These are phyloP conservation scores for Stenotaenia linearis DNA, from an alignment of 2,888 invertebrate genomes.

Conservation along the genomic window DNA sequence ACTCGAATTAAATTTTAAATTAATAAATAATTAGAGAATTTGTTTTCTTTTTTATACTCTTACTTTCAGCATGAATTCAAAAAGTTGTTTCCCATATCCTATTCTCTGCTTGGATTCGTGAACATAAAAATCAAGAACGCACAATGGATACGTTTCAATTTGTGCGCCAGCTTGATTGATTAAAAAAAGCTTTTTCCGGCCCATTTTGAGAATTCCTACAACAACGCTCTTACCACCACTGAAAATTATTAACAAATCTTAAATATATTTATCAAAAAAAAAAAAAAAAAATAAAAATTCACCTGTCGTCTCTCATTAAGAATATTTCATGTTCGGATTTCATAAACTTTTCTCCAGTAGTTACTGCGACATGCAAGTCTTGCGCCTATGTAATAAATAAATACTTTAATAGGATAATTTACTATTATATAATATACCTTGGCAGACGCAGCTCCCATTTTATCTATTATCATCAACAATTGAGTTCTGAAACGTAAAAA, in stretches of 20 bases:
- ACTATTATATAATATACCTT: constrained; percentile 29
- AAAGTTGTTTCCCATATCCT: constrained; percentile 77
- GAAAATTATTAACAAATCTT: no score
- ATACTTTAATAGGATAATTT: background rate
- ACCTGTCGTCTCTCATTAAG: constrained; percentile 34
- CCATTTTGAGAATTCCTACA: constrained; percentile 82
- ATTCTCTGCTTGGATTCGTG: constrained; percentile 73
- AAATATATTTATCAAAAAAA: no score
- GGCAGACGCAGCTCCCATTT: constrained; percentile 35
- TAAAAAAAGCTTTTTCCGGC: constrained; percentile 80
- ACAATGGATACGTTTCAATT: constrained; percentile 73
- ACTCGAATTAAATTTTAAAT: constrained; percentile 40
- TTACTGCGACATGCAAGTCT: constrained; percentile 34
- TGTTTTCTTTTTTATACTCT: constrained; percentile 38
- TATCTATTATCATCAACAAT: constrained; percentile 31
- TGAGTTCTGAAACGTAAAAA: background rate
- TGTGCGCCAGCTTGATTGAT: constrained; percentile 60
- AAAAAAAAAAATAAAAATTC: background rate
- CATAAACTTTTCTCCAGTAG: constrained; percentile 32
- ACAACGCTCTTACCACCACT: constrained; percentile 50
- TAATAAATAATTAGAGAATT: background rate
- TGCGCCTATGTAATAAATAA: constrained; percentile 32
- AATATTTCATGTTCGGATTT: constrained; percentile 34
- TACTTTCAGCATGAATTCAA: constrained; percentile 81
- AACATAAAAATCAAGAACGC: constrained; percentile 90